A percentile compares a stretch with the other conserved stretches of the same genome.
Evolutionary conservation across 2,888 invertebrate species (phyloP).

Genomic region (Tenthredo scrophulariae): DNA sequence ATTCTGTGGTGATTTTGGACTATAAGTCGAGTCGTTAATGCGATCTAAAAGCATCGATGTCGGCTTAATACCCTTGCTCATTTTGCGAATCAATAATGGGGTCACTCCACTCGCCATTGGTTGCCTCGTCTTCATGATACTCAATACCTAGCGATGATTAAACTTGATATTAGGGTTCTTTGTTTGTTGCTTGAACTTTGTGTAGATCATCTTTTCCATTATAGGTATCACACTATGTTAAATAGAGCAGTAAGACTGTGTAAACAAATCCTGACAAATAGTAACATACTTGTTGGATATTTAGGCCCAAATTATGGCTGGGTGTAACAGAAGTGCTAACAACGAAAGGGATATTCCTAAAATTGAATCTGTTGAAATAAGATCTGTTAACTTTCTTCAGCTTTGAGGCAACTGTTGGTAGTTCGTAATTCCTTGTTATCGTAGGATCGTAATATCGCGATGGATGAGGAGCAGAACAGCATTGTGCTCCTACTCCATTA

Average conservation of each 20-base stretch:
- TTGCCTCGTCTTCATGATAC: conserved; percentile 73
- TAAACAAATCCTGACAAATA: conserved; percentile 23
- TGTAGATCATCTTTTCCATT: neutral
- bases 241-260: neutral
- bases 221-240: conserved; percentile 2
- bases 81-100: conserved; percentile 70
- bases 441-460: conserved; percentile 61
- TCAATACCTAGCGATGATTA: conserved; percentile 66
- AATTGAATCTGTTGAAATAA: conserved; percentile 79
- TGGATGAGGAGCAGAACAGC: conserved; percentile 11
- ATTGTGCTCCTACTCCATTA: neutral
- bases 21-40: conserved; percentile 54
- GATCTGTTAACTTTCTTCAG: conserved; percentile 82
- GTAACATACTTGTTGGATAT: conserved; percentile 81
- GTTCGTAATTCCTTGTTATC: conserved; percentile 78
- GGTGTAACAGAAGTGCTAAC: conserved; percentile 82
- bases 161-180: neutral
- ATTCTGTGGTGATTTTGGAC: conserved; percentile 30
- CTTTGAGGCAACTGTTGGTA: conserved; percentile 84
- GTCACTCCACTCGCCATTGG: conserved; percentile 64
- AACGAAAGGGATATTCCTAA: conserved; percentile 82
- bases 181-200: neutral
- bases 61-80: conserved; percentile 69
- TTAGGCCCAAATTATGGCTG: conserved; percentile 84
- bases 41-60: conserved; percentile 65